Percentiles rank a stretch among this genome's conserved stretches.
Conservation (phyloP, 2,888 invertebrate genomes). For the Cancer borealis region DNA sequence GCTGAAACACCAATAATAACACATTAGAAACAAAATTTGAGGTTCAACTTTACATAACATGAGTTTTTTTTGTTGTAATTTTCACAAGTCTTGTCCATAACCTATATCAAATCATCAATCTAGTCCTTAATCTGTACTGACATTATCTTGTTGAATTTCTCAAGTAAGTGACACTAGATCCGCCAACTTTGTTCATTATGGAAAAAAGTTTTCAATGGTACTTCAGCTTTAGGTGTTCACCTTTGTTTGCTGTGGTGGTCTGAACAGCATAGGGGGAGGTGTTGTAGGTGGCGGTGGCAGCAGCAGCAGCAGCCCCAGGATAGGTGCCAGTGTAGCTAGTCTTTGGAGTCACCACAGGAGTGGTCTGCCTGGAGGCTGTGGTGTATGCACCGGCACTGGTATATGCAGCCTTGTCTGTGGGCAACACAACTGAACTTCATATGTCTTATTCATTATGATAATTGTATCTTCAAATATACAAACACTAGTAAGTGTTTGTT, state of each 20-base stretch:
- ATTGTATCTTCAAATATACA: neutral
- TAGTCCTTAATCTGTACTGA: neutral
- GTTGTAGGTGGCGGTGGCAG: slow-evolving; percentile 75
- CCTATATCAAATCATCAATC: neutral
- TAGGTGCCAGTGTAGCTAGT: slow-evolving; percentile 76
- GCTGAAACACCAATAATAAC: slow-evolving; percentile 37
- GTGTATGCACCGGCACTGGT: slow-evolving; percentile 74
- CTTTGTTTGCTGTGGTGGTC: slow-evolving; percentile 76
- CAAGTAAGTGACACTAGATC: neutral
- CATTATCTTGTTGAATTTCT: neutral
- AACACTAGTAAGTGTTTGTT: neutral
- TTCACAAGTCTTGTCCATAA: neutral
- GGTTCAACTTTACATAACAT: neutral
- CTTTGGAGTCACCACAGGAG: slow-evolving; percentile 76
- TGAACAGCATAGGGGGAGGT: slow-evolving; percentile 76
- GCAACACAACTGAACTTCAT: slow-evolving; percentile 65
- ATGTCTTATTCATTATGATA: slow-evolving; percentile 28
- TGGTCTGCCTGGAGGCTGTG: slow-evolving; percentile 71
- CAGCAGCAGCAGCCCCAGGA: slow-evolving; percentile 75
- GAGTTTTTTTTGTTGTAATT: neutral
- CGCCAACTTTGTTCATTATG: neutral
- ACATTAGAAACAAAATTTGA: neutral
- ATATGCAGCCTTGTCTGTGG: slow-evolving; percentile 72
- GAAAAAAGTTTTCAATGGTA: neutral
- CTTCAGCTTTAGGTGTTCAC: slow-evolving; percentile 31